phyloP scores from a whole-genome alignment of 2,888 invertebrate genomes.

The Amblyteles armatorius region DNA sequence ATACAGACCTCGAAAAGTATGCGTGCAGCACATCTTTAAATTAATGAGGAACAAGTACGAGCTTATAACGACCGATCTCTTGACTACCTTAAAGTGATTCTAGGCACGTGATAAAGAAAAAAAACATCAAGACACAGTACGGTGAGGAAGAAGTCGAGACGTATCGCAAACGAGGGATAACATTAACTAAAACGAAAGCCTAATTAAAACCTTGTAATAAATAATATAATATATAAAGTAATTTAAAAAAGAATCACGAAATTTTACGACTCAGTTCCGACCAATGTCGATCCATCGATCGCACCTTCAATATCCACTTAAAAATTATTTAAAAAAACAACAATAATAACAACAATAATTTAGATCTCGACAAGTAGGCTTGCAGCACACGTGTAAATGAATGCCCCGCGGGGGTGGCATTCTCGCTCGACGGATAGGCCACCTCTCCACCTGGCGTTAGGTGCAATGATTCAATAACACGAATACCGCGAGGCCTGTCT shows the following conservation, averaged over 20 bases:
- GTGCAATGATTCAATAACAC: conserved; percentile 63
- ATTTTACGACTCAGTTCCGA: too few species aligned
- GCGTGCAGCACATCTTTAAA: neutral
- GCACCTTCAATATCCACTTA: too few species aligned
- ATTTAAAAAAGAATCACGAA: too few species aligned
- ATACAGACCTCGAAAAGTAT: too few species aligned
- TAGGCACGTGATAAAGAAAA: neutral
- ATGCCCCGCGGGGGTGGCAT: conserved; percentile 24
- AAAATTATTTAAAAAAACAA: neutral
- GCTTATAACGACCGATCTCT: neutral
- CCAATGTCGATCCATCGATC: too few species aligned
- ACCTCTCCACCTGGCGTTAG: conserved; percentile 38
- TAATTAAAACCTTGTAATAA: too few species aligned
- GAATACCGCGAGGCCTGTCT: conserved; percentile 50
- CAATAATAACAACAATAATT: neutral
- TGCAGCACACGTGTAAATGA: neutral
- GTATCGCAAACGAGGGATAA: too few species aligned
- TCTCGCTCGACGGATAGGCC: conserved; percentile 11
- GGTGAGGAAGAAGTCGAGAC: too few species aligned
- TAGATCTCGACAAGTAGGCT: neutral
- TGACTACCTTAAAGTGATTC: neutral
- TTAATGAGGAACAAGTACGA: neutral
- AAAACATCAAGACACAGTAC: too few species aligned
- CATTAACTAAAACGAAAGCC: too few species aligned
- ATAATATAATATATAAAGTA: too few species aligned